phyloP scores from a whole-genome alignment of 2,797 vertebrate genomes.

The Myripristis jacobus region DNA sequence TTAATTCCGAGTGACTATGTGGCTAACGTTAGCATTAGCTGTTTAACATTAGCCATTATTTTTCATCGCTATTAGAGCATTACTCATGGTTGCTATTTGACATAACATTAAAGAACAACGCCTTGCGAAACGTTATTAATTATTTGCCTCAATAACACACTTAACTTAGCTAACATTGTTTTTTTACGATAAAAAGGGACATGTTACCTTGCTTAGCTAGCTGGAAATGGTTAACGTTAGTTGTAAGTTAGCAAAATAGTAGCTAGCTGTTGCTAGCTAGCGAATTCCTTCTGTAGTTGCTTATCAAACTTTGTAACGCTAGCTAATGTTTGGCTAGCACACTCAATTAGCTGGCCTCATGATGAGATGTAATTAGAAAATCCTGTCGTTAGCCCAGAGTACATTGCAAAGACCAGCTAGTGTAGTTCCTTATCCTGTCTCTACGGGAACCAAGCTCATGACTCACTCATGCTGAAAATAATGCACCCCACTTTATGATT shows the following conservation, averaged over 20 bases:
- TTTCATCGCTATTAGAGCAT: not conserved
- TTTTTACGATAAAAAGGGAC: constrained; percentile 12
- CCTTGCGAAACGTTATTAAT: too few relatives aligned
- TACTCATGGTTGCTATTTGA: constrained; percentile 29
- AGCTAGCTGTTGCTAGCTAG: constrained; percentile 43
- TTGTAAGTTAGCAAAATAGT: constrained; percentile 14
- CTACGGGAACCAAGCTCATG: constrained; percentile 14
- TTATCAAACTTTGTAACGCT: constrained; percentile 77
- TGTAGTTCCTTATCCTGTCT: constrained; percentile 27
- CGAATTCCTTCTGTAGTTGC: constrained; percentile 34
- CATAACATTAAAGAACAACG: not conserved
- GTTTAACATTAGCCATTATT: constrained; percentile 34
- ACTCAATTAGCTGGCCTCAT: constrained; percentile 53
- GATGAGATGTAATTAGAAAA: constrained; percentile 13
- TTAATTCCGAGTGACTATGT: not conserved
- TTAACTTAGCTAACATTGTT: not conserved
- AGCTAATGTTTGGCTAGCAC: constrained; percentile 55
- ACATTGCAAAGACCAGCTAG: constrained; percentile 5
- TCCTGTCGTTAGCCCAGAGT: constrained; percentile 13
- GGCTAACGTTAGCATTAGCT: constrained; percentile 63
- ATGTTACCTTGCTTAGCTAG: constrained; percentile 2
- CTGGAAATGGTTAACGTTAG: not conserved
- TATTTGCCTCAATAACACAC: too few relatives aligned
- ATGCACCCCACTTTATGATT: constrained; percentile 27
- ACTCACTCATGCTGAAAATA: constrained; percentile 16